These are phyloP conservation scores for Drosophila tsacasi DNA, from an alignment of 1,140 invertebrate species.

Conservation along the genomic window DNA sequence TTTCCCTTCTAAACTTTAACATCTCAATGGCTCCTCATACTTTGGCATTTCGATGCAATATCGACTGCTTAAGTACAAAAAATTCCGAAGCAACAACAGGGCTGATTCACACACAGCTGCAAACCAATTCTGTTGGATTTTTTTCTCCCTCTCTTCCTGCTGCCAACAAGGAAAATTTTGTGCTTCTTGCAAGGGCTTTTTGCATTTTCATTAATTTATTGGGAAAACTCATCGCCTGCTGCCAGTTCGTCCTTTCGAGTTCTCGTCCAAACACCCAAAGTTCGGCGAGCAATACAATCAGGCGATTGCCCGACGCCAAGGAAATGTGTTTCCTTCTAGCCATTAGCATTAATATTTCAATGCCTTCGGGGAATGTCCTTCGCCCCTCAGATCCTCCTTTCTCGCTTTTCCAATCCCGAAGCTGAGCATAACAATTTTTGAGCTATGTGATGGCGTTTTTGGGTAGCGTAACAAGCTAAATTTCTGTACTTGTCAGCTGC, in stretches of 20 bases:
- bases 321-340: slow-evolving; percentile 68
- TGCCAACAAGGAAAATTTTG: slow-evolving; percentile 31
- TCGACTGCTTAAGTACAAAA: slow-evolving; percentile 30
- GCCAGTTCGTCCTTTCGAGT: slow-evolving; percentile 32
- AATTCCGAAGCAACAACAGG: slow-evolving; percentile 16
- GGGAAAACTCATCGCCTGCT: slow-evolving; percentile 56
- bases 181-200: slow-evolving; percentile 50
- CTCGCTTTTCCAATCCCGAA: too few relatives aligned
- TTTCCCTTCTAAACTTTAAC: slow-evolving; percentile 7
- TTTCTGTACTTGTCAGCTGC: slow-evolving; percentile 66
- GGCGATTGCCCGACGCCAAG: slow-evolving; percentile 58
- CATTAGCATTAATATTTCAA: slow-evolving; percentile 83
- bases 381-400: neutral
- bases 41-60: slow-evolving; percentile 27
- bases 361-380: slow-evolving; percentile 43
- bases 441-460: slow-evolving; percentile 52
- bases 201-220: slow-evolving; percentile 74
- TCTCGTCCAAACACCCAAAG: slow-evolving; percentile 37
- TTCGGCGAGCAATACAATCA: slow-evolving; percentile 66
- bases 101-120: neutral
- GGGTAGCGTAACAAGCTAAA: slow-evolving; percentile 54
- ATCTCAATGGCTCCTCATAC: slow-evolving; percentile 29
- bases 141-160: slow-evolving; percentile 7
- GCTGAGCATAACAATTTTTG: slow-evolving; percentile 58
- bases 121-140: slow-evolving; percentile 1